A percentile compares a stretch with the other conserved stretches of the same genome.
Evolutionary conservation across 2,888 invertebrate species (phyloP).

Genomic region (Sesamia inferens): DNA sequence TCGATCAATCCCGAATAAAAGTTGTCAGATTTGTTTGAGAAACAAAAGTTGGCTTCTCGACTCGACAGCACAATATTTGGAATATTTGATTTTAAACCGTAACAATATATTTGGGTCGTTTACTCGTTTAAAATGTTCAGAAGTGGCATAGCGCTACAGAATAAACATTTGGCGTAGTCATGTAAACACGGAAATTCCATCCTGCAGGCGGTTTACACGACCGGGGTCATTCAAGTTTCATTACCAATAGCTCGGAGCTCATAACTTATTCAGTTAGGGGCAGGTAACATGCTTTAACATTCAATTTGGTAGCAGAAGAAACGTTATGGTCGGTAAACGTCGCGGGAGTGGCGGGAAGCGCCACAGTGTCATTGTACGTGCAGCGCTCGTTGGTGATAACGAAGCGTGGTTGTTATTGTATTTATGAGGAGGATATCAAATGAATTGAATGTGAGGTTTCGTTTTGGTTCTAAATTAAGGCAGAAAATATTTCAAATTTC

Average conservation of each 20-base stretch:
- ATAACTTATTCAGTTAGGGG: conserved; percentile 88
- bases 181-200: conserved; percentile 84
- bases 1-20: conserved; percentile 22
- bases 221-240: conserved; percentile 88
- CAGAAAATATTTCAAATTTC: neutral
- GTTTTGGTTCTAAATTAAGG: neutral
- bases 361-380: conserved; percentile 57
- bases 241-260: conserved; percentile 86
- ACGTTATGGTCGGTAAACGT: conserved; percentile 76
- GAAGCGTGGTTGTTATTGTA: conserved; percentile 21
- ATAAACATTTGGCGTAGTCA: conserved; percentile 72
- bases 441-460: conserved; percentile 6
- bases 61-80: conserved; percentile 29
- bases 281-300: conserved; percentile 87
- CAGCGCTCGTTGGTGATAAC: conserved; percentile 32
- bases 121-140: conserved; percentile 60
- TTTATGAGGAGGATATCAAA: conserved; percentile 6
- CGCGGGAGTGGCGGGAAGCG: conserved; percentile 44
- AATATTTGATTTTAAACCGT: conserved; percentile 58
- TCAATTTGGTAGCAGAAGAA: conserved; percentile 86
- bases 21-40: conserved; percentile 28
- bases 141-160: conserved; percentile 75
- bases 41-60: conserved; percentile 29
- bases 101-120: conserved; percentile 62
- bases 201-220: conserved; percentile 78